Conservation (phyloP, 2,113 vertebrate species). For the Myotis lucifugus region DNA sequence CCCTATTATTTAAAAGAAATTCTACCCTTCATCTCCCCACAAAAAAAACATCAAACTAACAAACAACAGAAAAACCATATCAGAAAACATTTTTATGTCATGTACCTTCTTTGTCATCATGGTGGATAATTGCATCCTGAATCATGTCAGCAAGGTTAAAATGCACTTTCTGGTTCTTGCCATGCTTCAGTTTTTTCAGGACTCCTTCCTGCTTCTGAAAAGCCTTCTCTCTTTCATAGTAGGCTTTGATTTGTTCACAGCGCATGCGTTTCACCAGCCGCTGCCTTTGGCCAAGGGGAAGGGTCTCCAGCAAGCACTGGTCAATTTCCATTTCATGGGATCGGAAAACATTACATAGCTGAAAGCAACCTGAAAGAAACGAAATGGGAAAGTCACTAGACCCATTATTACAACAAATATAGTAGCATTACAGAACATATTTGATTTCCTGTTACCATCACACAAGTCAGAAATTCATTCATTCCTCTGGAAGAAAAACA, state of each 20-base stretch:
- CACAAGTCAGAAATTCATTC: too few relatives aligned
- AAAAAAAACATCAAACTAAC: neutral
- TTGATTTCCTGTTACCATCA: too few relatives aligned
- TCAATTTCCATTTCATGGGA: constrained; percentile 99
- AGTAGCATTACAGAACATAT: rapidly evolving
- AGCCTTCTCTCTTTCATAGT: constrained; percentile 93
- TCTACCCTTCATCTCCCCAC: neutral
- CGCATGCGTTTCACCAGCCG: constrained; percentile 96
- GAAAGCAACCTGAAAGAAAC: constrained; percentile 93
- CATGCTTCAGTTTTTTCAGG: constrained; percentile 81
- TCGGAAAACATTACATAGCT: constrained; percentile 98
- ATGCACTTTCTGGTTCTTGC: constrained; percentile 86
- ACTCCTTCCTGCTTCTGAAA: constrained; percentile 88
- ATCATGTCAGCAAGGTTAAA: constrained; percentile 88
- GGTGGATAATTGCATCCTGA: constrained; percentile 91
- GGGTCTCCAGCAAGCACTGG: constrained; percentile 98
- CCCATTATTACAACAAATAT: rapidly evolving
- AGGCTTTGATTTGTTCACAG: constrained; percentile 94
- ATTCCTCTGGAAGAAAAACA: neutral
- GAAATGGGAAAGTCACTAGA: neutral
- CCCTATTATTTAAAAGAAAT: neutral
- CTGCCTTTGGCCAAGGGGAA: constrained; percentile 95
- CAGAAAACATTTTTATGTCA: neutral
- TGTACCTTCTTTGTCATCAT: constrained; percentile 96
- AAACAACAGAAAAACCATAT: too few relatives aligned